These are phyloP conservation scores for Melipona beecheii DNA, from an alignment of 2,888 invertebrate genomes.

Conservation along the genomic window DNA sequence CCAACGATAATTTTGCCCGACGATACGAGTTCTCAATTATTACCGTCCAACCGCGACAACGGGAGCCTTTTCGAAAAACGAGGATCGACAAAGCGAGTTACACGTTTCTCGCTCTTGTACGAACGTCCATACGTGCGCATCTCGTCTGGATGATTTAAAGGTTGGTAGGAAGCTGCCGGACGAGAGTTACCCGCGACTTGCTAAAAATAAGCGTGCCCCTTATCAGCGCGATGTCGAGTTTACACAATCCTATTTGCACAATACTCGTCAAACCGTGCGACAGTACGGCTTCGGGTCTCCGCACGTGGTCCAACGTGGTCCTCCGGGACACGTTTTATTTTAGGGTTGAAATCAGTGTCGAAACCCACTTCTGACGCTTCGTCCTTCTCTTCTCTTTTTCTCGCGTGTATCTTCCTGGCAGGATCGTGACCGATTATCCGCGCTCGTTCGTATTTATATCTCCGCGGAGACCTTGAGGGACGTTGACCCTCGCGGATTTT, in stretches of 20 bases:
- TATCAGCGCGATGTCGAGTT: constrained; percentile 59
- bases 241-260: constrained; percentile 63
- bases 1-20: too few relatives aligned
- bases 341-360: constrained; percentile 2
- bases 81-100: not conserved
- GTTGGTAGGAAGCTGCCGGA: not conserved
- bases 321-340: not conserved
- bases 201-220: constrained; percentile 60
- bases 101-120: too few relatives aligned
- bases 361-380: not conserved
- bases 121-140: not conserved
- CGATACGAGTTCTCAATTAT: constrained; percentile 3
- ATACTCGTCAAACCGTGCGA: constrained; percentile 26
- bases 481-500: constrained; percentile 22
- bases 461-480: constrained; percentile 12
- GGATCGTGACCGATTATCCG: constrained; percentile 32
- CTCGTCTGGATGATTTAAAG: constrained; percentile 19
- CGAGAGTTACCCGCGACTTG: constrained; percentile 3
- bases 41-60: not conserved
- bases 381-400: not conserved
- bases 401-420: not conserved
- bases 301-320: not conserved
- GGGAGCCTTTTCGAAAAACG: not conserved
- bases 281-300: constrained; percentile 17
- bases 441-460: constrained; percentile 6